A percentile compares a stretch with the other conserved stretches of the same genome.
Conservation (phyloP, 1,140 invertebrate genomes). For the Wasmannia auropunctata region DNA sequence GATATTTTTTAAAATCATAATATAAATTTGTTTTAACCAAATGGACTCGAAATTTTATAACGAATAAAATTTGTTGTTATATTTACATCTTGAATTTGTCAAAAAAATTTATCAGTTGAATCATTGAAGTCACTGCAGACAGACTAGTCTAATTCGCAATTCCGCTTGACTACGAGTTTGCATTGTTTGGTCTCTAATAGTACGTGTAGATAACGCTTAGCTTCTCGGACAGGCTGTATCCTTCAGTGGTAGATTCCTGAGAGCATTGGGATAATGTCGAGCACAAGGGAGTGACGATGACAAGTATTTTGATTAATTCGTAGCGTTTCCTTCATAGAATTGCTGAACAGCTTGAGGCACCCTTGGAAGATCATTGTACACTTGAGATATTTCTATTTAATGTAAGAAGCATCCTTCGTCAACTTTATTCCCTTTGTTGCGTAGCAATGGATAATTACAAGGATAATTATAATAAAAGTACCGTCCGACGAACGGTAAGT, state of each 20-base stretch:
- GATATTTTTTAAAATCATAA: neutral
- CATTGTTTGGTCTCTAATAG: conserved; percentile 29
- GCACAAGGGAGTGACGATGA: conserved; percentile 32
- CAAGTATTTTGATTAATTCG: conserved; percentile 46
- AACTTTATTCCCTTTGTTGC: neutral
- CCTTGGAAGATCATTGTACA: neutral
- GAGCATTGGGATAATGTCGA: conserved; percentile 36
- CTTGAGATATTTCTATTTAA: conserved; percentile 30
- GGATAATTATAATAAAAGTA: conserved; percentile 67
- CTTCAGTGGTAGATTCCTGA: neutral
- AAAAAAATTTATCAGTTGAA: neutral
- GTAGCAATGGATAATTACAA: conserved; percentile 66
- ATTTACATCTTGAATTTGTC: neutral
- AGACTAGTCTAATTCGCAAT: neutral
- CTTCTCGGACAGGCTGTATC: conserved; percentile 27
- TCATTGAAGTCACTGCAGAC: neutral
- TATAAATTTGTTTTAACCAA: neutral
- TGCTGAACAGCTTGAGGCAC: neutral
- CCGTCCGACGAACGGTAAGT: conserved; percentile 11
- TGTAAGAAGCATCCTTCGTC: neutral
- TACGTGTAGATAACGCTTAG: conserved; percentile 26
- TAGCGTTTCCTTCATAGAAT: conserved; percentile 16
- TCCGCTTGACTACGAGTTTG: neutral
- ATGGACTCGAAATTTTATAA: neutral
- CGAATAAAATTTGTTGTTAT: neutral